Evolutionary conservation across 1,140 invertebrate species (phyloP).

Genomic region (Anastrepha obliqua): DNA sequence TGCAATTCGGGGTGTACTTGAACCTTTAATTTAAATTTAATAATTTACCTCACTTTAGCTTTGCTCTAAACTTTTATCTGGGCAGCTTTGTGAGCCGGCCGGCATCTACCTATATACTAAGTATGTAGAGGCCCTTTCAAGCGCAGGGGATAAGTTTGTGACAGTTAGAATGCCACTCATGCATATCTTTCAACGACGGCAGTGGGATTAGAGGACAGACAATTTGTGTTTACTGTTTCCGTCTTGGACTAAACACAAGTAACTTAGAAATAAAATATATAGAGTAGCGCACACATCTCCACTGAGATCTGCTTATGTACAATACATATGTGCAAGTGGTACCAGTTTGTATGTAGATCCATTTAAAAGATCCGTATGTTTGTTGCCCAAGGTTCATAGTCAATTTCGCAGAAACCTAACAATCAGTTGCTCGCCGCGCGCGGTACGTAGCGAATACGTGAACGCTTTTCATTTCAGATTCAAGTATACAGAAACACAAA

Average conservation of each 20-base stretch:
- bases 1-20: too few relatives aligned
- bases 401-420: constrained; percentile 17
- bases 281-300: background rate
- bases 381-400: background rate
- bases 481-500: background rate
- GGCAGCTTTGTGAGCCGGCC: background rate
- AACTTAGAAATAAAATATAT: background rate
- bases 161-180: constrained; percentile 4
- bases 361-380: background rate
- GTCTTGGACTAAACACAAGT: background rate
- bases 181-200: background rate
- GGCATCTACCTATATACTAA: background rate
- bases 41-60: too few relatives aligned
- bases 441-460: background rate
- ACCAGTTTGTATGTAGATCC: background rate
- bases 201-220: constrained; percentile 16
- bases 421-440: constrained; percentile 30
- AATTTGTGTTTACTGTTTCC: background rate
- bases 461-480: background rate
- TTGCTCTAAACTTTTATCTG: background rate
- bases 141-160: background rate
- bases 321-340: background rate
- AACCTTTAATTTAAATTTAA: too few relatives aligned
- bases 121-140: background rate
- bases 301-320: background rate